Conservation (phyloP, 2,888 invertebrate genomes). For the Athetis lepigone region DNA sequence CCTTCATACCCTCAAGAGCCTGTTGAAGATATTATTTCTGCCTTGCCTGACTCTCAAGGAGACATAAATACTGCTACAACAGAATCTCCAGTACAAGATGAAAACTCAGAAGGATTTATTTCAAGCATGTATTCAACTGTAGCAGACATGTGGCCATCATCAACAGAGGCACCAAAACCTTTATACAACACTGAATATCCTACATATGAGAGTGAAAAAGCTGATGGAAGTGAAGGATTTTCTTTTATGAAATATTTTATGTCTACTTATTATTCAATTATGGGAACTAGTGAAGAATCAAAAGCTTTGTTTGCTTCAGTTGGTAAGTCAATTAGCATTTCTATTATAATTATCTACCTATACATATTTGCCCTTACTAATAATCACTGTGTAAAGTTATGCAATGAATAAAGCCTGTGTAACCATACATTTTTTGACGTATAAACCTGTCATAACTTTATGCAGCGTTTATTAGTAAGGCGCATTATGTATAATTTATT, state of each 20-base stretch:
- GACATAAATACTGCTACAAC: slow-evolving; percentile 39
- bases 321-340: slow-evolving; percentile 72
- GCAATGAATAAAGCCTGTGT: too few relatives aligned
- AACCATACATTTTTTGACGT: too few relatives aligned
- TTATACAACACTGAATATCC: slow-evolving; percentile 73
- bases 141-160: slow-evolving; percentile 79
- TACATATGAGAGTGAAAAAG: slow-evolving; percentile 63
- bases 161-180: slow-evolving; percentile 75
- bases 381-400: too few relatives aligned
- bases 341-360: too few relatives aligned
- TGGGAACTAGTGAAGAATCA: slow-evolving; percentile 80
- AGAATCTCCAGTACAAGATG: slow-evolving; percentile 60
- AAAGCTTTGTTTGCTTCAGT: slow-evolving; percentile 81
- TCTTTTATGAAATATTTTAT: slow-evolving; percentile 81
- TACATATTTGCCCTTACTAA: too few relatives aligned
- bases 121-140: slow-evolving; percentile 80
- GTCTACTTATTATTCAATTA: slow-evolving; percentile 76
- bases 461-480: too few relatives aligned
- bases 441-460: too few relatives aligned
- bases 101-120: slow-evolving; percentile 71
- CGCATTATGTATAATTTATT: too few relatives aligned
- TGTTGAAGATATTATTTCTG: slow-evolving; percentile 51
- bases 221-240: slow-evolving; percentile 73
- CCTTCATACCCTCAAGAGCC: slow-evolving; percentile 10
- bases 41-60: slow-evolving; percentile 60